Percentiles rank a stretch among this genome's conserved stretches.
These are phyloP conservation scores for Pycnomerus fuliginosus DNA, from an alignment of 2,888 invertebrate genomes.

Conservation along the genomic window DNA sequence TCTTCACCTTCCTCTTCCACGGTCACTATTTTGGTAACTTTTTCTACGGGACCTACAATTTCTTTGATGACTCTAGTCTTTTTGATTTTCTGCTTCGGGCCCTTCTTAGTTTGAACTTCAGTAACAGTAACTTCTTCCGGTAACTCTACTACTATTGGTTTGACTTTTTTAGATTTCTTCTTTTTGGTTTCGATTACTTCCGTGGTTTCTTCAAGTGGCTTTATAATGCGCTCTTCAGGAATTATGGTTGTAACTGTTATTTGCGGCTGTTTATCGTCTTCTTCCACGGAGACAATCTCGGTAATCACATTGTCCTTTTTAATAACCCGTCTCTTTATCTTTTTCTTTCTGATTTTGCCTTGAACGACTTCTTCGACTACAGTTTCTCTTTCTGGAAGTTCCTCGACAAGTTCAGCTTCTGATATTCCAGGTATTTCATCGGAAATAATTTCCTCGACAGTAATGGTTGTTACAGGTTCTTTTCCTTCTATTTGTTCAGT, in stretches of 20 bases:
- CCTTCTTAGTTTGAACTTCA: constrained; percentile 30
- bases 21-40: constrained; percentile 52
- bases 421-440: constrained; percentile 36
- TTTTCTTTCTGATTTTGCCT: constrained; percentile 25
- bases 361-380: constrained; percentile 23
- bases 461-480: constrained; percentile 52
- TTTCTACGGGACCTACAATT: constrained; percentile 39
- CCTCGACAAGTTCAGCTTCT: constrained; percentile 31
- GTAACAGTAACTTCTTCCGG: constrained; percentile 39
- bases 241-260: constrained; percentile 46
- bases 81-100: constrained; percentile 40
- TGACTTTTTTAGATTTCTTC: constrained; percentile 18
- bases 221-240: constrained; percentile 3
- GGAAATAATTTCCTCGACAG: constrained; percentile 27
- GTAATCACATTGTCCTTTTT: constrained; percentile 41
- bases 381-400: constrained; percentile 34
- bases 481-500: constrained; percentile 48
- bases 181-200: constrained; percentile 6
- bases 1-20: constrained; percentile 53
- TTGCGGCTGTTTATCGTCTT: constrained; percentile 51
- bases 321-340: constrained; percentile 47
- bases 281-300: constrained; percentile 53
- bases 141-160: constrained; percentile 29
- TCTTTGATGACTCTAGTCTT: constrained; percentile 45
- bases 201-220: constrained; percentile 14